phyloP scores from a whole-genome alignment of 2,113 vertebrate species.

The Tylochromis polylepis region DNA sequence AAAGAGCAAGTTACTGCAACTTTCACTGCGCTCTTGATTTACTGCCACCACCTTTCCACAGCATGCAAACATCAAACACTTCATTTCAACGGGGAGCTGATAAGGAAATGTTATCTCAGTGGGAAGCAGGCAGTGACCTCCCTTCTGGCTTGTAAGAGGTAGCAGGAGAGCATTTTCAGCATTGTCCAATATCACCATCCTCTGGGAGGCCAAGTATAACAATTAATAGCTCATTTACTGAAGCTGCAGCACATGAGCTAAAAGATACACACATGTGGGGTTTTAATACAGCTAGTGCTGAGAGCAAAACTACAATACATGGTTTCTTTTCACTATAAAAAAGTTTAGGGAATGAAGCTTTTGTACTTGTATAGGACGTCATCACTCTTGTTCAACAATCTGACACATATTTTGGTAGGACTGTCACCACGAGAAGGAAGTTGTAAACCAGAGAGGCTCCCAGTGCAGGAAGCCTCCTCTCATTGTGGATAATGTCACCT shows the following conservation, averaged over 20 bases:
- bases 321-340: slow-evolving; percentile 12
- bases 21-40: slow-evolving; percentile 54
- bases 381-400: slow-evolving; percentile 71
- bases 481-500: slow-evolving; percentile 67
- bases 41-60: slow-evolving; percentile 34
- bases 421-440: slow-evolving; percentile 79
- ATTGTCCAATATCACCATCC: not conserved
- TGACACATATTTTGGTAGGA: slow-evolving; percentile 68
- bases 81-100: slow-evolving; percentile 49
- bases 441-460: slow-evolving; percentile 73
- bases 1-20: slow-evolving; percentile 51
- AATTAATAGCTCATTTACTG: slow-evolving; percentile 1
- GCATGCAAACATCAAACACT: slow-evolving; percentile 52
- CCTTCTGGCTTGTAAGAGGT: slow-evolving; percentile 26
- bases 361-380: slow-evolving; percentile 43
- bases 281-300: not conserved
- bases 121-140: slow-evolving; percentile 49
- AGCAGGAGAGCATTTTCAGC: slow-evolving; percentile 32
- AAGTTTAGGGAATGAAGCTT: slow-evolving; percentile 6
- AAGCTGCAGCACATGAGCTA: not conserved
- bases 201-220: slow-evolving; percentile 32
- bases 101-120: slow-evolving; percentile 61
- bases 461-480: slow-evolving; percentile 71
- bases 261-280: not conserved
- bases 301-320: not conserved